These are phyloP conservation scores for Cetoscarus ocellatus DNA, from an alignment of 2,797 vertebrate species.

Conservation along the genomic window DNA sequence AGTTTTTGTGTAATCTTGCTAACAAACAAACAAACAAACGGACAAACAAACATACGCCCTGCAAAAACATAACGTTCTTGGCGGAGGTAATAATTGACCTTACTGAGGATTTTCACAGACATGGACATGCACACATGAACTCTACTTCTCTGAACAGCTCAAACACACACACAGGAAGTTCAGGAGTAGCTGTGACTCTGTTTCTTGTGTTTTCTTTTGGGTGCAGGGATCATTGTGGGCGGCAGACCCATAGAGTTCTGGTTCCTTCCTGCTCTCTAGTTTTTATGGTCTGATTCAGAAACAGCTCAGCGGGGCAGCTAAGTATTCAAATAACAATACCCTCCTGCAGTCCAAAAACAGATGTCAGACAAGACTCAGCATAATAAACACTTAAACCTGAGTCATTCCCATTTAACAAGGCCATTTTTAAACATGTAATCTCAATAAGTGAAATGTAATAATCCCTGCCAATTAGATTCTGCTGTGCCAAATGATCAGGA, in stretches of 20 bases:
- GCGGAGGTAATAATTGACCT: constrained; percentile 2
- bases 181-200: constrained; percentile 35
- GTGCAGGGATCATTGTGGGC: constrained; percentile 42
- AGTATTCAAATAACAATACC: constrained; percentile 37
- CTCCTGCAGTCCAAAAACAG: constrained; percentile 17
- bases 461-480: constrained; percentile 46
- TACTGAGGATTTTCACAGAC: constrained; percentile 20
- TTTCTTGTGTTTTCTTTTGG: constrained; percentile 37
- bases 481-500: constrained; percentile 34
- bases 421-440: constrained; percentile 47
- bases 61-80: too few relatives aligned
- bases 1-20: too few relatives aligned
- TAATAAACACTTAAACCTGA: constrained; percentile 30
- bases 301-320: constrained; percentile 31
- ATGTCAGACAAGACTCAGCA: constrained; percentile 18
- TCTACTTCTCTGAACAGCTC: not conserved
- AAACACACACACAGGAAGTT: constrained; percentile 44
- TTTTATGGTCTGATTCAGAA: constrained; percentile 59
- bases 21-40: too few relatives aligned
- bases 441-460: constrained; percentile 57
- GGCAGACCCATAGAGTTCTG: constrained; percentile 53
- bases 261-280: constrained; percentile 53
- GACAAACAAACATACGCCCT: too few relatives aligned
- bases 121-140: constrained; percentile 4
- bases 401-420: constrained; percentile 20